These are phyloP conservation scores for Sebastes variabilis DNA, from an alignment of 2,797 vertebrate species.

Conservation along the genomic window DNA sequence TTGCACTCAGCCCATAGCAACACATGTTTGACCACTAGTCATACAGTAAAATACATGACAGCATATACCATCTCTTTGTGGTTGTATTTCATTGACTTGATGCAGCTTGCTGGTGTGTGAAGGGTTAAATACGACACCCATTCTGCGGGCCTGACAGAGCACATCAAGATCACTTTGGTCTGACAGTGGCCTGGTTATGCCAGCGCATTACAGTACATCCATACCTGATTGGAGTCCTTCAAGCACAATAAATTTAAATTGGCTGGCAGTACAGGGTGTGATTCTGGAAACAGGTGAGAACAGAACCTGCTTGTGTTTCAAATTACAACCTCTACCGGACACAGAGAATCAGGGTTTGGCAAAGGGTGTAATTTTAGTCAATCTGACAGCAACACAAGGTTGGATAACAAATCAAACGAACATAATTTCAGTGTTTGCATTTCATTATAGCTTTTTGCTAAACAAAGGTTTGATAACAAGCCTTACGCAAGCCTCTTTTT, in stretches of 20 bases:
- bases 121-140: constrained; percentile 43
- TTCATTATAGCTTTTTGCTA: neutral
- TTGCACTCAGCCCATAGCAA: neutral
- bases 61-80: neutral
- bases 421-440: neutral
- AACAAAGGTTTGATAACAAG: neutral
- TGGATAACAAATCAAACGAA: neutral
- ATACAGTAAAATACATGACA: neutral
- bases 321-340: neutral
- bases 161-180: constrained; percentile 62
- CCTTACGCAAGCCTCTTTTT: neutral
- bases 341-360: neutral
- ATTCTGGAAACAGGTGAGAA: constrained; percentile 38
- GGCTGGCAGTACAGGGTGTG: constrained; percentile 22
- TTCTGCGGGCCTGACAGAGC: constrained; percentile 52
- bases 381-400: neutral
- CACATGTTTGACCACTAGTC: neutral
- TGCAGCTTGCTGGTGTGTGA: constrained; percentile 14
- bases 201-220: constrained; percentile 40
- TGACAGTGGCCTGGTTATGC: constrained; percentile 37
- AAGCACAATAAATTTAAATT: constrained; percentile 65
- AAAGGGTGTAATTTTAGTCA: constrained; percentile 4
- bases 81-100: neutral
- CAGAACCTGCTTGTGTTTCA: constrained; percentile 7
- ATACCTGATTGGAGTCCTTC: constrained; percentile 63